Conservation (phyloP, 2,888 invertebrate genomes). For the Drosophila infuscata region DNA sequence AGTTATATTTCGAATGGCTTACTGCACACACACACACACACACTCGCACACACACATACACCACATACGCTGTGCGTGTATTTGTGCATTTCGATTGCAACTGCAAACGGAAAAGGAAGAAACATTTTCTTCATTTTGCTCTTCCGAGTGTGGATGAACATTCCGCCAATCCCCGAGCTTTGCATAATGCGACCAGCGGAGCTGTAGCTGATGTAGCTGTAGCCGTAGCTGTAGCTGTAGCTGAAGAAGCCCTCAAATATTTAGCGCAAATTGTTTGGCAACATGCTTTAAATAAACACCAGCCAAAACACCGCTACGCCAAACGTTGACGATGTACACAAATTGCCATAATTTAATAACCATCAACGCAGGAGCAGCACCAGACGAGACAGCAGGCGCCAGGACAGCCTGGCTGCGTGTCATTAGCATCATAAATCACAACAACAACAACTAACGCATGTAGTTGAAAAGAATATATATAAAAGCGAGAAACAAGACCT, state of each 20-base stretch:
- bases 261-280: constrained; percentile 74
- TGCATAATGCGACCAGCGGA: constrained; percentile 48
- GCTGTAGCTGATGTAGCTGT: constrained; percentile 1
- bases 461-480: constrained; percentile 20
- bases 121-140: constrained; percentile 73
- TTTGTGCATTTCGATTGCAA: constrained; percentile 59
- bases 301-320: constrained; percentile 28
- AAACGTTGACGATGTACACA: constrained; percentile 64
- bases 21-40: constrained; percentile 51
- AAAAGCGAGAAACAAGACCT: neutral
- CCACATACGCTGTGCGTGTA: constrained; percentile 21
- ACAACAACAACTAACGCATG: constrained; percentile 46
- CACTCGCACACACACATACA: neutral
- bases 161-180: constrained; percentile 61
- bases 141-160: constrained; percentile 66
- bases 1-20: constrained; percentile 81
- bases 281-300: constrained; percentile 78
- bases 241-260: constrained; percentile 58
- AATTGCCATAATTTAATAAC: constrained; percentile 82
- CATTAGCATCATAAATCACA: constrained; percentile 84
- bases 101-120: constrained; percentile 75
- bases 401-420: constrained; percentile 68
- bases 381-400: constrained; percentile 31
- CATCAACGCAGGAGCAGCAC: constrained; percentile 65
- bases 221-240: constrained; percentile 9